phyloP scores from a whole-genome alignment of 2,797 vertebrate species.

The Scomberomorus guttatus region DNA sequence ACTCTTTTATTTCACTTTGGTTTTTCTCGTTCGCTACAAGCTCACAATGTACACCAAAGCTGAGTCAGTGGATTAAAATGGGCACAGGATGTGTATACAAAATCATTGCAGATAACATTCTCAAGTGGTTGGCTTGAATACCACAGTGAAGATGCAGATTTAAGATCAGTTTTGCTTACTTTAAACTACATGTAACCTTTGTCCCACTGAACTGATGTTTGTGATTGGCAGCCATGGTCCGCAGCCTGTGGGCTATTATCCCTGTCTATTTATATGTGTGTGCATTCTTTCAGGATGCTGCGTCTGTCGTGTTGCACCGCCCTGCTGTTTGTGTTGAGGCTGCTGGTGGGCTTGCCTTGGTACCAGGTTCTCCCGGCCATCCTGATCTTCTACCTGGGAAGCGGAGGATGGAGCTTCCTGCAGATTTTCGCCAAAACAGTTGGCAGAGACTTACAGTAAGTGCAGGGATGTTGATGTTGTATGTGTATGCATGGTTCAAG shows the following conservation, averaged over 20 bases:
- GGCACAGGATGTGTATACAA: constrained; percentile 33
- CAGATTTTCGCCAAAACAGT: constrained; percentile 91
- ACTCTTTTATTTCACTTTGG: neutral
- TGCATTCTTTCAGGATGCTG: constrained; percentile 88
- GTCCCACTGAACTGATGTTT: constrained; percentile 24
- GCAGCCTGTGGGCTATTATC: neutral
- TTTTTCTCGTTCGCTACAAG: neutral
- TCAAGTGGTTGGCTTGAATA: constrained; percentile 2
- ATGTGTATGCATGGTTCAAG: neutral
- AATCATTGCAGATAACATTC: constrained; percentile 45
- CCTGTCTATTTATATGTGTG: constrained; percentile 36
- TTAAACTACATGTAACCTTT: constrained; percentile 30
- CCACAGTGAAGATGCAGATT: neutral
- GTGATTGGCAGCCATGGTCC: constrained; percentile 8
- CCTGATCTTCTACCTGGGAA: constrained; percentile 92
- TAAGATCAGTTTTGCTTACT: neutral
- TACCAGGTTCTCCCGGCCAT: constrained; percentile 89
- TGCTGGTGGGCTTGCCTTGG: constrained; percentile 92
- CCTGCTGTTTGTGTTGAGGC: constrained; percentile 89
- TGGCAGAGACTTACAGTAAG: constrained; percentile 93
- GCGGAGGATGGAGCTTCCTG: constrained; percentile 92
- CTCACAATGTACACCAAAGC: neutral
- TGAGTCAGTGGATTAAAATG: constrained; percentile 31
- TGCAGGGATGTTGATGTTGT: constrained; percentile 18
- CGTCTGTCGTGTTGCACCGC: constrained; percentile 88